Percentiles rank a stretch among this genome's conserved stretches.
phyloP scores from a whole-genome alignment of 2,888 invertebrate species.

The Buathra laborator region DNA sequence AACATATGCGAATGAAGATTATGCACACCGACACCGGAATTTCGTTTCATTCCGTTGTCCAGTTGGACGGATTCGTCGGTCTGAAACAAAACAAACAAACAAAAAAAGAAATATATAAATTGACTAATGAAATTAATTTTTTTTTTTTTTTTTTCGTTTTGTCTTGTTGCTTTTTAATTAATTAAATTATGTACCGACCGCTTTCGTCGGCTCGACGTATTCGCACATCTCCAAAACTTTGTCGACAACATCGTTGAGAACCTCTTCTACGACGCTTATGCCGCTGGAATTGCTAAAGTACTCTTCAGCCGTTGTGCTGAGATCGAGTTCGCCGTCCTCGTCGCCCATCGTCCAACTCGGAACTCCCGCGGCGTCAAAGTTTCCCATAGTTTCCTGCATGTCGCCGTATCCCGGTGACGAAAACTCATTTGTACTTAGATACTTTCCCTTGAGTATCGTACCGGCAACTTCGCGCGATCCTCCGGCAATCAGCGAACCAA shows the following conservation, averaged over 20 bases:
- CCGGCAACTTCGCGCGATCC: conserved; percentile 82
- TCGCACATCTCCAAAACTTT: conserved; percentile 84
- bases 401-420: conserved; percentile 77
- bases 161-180: too few species aligned
- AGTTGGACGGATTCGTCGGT: conserved; percentile 79
- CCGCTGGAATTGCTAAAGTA: conserved; percentile 87
- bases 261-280: conserved; percentile 86
- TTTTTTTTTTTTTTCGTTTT: too few species aligned
- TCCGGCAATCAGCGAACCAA: conserved; percentile 75
- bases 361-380: conserved; percentile 85
- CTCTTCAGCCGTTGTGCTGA: conserved; percentile 89
- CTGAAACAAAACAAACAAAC: conserved; percentile 71
- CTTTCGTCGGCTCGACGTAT: conserved; percentile 77
- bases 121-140: too few species aligned
- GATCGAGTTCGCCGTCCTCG: conserved; percentile 86
- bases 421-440: conserved; percentile 82
- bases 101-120: too few species aligned
- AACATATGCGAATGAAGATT: conserved; percentile 94
- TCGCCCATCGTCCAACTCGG: conserved; percentile 87
- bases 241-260: conserved; percentile 87
- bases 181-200: conserved; percentile 67
- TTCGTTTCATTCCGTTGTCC: conserved; percentile 78
- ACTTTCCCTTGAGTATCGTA: conserved; percentile 82
- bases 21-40: conserved; percentile 86
- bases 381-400: conserved; percentile 81